Percentiles rank a stretch among this genome's conserved stretches.
Conservation (phyloP, 2,113 vertebrate genomes). For the Ramphastos sulfuratus region DNA sequence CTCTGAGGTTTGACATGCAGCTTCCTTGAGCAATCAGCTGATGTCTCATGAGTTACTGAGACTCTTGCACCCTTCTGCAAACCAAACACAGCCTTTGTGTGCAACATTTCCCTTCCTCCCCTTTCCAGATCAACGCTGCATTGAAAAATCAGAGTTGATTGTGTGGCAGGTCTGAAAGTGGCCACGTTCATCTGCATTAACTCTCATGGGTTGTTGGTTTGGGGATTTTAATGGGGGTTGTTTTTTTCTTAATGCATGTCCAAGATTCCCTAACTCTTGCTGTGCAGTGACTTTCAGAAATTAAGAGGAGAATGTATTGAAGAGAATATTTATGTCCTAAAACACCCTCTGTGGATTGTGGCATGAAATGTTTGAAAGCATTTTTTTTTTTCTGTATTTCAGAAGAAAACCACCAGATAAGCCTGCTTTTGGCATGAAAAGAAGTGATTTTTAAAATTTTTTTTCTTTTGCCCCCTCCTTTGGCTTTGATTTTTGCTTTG, state of each 20-base stretch:
- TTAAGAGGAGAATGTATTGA: not conserved
- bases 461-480: not conserved
- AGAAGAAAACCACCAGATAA: not conserved
- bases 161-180: conserved; percentile 26
- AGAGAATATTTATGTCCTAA: not conserved
- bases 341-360: not conserved
- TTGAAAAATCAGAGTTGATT: conserved; percentile 60
- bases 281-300: not conserved
- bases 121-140: conserved; percentile 51
- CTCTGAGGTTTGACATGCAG: conserved; percentile 29
- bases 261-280: conserved; percentile 11
- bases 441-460: not conserved
- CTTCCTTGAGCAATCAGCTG: not conserved
- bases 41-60: not conserved
- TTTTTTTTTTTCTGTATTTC: not conserved
- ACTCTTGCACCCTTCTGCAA: not conserved
- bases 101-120: not conserved
- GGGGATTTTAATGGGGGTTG: not conserved
- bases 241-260: conserved; percentile 23
- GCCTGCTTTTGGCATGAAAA: not conserved
- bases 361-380: not conserved
- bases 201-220: not conserved
- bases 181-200: conserved; percentile 30
- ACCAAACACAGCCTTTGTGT: not conserved
- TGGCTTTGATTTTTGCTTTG: not conserved